phyloP scores from a whole-genome alignment of 2,113 vertebrate species.

The Rhombomys opimus region DNA sequence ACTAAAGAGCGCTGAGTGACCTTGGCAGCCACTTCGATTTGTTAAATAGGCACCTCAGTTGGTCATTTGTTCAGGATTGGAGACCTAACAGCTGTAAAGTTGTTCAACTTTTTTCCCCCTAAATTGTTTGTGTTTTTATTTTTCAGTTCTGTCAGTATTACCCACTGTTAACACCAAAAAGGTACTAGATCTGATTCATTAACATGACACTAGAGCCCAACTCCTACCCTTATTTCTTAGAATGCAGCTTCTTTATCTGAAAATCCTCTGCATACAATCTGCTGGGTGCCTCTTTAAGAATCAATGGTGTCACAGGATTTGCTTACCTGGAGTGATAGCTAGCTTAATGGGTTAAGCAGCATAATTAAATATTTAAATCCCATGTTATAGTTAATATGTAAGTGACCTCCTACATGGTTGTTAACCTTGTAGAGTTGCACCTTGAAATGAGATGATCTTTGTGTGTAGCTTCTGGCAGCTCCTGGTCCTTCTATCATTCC shows the following conservation, averaged over 20 bases:
- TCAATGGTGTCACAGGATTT: not conserved
- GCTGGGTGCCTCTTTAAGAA: not conserved
- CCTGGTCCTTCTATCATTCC: too few species aligned
- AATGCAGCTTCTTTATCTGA: not conserved
- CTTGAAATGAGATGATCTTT: not conserved
- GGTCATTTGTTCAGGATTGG: not conserved
- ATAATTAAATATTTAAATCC: conserved; percentile 26
- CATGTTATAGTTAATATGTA: not conserved
- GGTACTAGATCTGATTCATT: not conserved
- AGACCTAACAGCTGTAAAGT: not conserved
- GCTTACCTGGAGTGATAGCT: not conserved
- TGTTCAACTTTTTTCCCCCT: not conserved
- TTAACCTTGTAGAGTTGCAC: conserved; percentile 21
- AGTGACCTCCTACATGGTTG: not conserved
- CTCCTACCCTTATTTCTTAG: not conserved
- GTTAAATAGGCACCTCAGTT: not conserved
- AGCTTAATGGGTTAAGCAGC: not conserved
- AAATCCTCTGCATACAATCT: not conserved
- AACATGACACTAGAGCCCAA: not conserved
- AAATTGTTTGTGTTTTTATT: not conserved
- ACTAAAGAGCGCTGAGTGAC: not conserved
- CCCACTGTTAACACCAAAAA: not conserved
- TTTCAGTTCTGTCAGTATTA: conserved; percentile 1
- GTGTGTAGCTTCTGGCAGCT: too few species aligned
- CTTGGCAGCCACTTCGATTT: not conserved